phyloP scores from a whole-genome alignment of 64 coral and sea anemone species.

The Stichodactyla helianthus region DNA sequence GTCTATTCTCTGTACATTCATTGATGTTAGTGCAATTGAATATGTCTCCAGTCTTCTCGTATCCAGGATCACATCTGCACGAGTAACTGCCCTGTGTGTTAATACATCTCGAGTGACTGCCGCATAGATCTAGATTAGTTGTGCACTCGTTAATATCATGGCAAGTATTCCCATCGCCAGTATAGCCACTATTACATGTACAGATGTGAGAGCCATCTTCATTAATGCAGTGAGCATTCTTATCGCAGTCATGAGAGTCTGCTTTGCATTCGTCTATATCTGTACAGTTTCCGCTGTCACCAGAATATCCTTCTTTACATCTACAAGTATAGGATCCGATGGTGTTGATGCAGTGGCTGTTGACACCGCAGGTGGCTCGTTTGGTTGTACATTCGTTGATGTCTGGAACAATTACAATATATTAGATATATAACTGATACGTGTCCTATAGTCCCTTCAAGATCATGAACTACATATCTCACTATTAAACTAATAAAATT shows the following conservation, averaged over 20 bases:
- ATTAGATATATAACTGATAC: neutral
- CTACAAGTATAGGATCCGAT: constrained; percentile 6
- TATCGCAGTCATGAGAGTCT: neutral
- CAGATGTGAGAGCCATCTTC: constrained; percentile 9
- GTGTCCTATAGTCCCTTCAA: too few species aligned
- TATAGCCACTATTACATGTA: constrained; percentile 8
- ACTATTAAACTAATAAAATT: too few species aligned
- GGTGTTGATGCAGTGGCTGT: constrained; percentile 14
- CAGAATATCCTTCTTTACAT: neutral
- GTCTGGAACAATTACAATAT: neutral
- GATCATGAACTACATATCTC: neutral
- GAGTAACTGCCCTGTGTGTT: constrained; percentile 36
- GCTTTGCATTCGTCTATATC: constrained; percentile 14
- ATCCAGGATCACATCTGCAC: constrained; percentile 44
- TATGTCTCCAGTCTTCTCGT: constrained; percentile 17
- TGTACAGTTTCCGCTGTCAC: neutral
- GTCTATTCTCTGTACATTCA: constrained; percentile 20
- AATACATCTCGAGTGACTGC: constrained; percentile 26
- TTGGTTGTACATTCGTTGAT: constrained; percentile 12
- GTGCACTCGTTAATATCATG: constrained; percentile 39
- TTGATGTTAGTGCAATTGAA: constrained; percentile 31
- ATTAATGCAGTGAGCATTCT: constrained; percentile 12
- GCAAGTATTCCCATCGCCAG: constrained; percentile 15
- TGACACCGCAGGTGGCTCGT: neutral
- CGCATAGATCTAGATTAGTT: constrained; percentile 3